These are phyloP conservation scores for Agapornis roseicollis DNA, from an alignment of 2,113 vertebrate species.

Conservation along the genomic window DNA sequence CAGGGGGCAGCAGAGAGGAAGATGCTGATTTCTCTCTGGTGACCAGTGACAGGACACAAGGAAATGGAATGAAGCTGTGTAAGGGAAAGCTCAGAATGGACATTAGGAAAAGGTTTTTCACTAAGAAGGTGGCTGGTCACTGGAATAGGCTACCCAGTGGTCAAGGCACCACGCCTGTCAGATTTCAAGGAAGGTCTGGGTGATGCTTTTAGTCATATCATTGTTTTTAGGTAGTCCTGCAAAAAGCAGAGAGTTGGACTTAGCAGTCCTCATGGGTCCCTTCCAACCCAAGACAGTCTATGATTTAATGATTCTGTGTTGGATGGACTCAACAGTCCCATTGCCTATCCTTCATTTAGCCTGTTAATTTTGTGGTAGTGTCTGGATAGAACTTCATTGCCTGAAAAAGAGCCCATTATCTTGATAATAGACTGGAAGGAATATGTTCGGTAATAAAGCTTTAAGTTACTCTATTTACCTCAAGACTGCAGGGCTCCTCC, in stretches of 20 bases:
- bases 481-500: slow-evolving; percentile 49
- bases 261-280: fast-evolving
- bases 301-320: not conserved
- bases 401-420: not conserved
- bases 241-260: not conserved
- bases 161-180: not conserved
- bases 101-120: not conserved
- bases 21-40: not conserved
- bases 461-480: slow-evolving; percentile 45
- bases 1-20: fast-evolving
- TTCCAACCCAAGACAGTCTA: not conserved
- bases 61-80: not conserved
- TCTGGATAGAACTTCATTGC: not conserved
- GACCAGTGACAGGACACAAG: fast-evolving
- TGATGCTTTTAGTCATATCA: not conserved
- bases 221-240: not conserved
- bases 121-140: fast-evolving
- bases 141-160: not conserved
- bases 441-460: slow-evolving; percentile 15
- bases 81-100: not conserved
- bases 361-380: not conserved
- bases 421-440: slow-evolving; percentile 3
- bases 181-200: not conserved
- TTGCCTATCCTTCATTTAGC: not conserved
- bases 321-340: fast-evolving